A percentile compares a stretch with the other conserved stretches of the same genome.
phyloP scores from a whole-genome alignment of 1,140 invertebrate species.

The Sitodiplosis mosellana region DNA sequence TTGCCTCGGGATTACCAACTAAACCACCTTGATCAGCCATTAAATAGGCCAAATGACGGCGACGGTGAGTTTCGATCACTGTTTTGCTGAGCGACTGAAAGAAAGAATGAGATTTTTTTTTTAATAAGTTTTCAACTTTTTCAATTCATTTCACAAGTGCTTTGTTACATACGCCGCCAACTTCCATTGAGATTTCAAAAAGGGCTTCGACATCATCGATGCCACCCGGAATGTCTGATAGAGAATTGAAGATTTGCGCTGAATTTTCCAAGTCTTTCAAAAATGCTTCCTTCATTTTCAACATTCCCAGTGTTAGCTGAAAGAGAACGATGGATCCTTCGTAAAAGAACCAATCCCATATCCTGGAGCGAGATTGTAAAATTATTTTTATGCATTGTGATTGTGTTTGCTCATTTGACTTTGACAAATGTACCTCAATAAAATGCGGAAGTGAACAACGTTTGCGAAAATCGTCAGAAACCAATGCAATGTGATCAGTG shows the following conservation, averaged over 20 bases:
- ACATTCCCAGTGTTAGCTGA: conserved; percentile 85
- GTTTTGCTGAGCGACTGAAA: conserved; percentile 53
- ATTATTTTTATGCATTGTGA: too few species aligned
- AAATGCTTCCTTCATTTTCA: conserved; percentile 80
- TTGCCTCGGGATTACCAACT: conserved; percentile 73
- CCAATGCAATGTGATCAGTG: conserved; percentile 93
- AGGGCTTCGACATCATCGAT: conserved; percentile 69
- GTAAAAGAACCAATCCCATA: conserved; percentile 96
- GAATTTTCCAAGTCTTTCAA: conserved; percentile 73
- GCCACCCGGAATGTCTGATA: conserved; percentile 86
- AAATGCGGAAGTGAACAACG: conserved; percentile 92
- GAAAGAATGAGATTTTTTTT: conserved; percentile 22
- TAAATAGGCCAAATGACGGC: conserved; percentile 82
- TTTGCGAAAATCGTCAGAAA: conserved; percentile 95
- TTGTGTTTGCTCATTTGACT: neutral
- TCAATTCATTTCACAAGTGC: conserved; percentile 34
- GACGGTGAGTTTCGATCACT: conserved; percentile 73
- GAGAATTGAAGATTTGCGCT: conserved; percentile 89
- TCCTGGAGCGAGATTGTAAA: too few species aligned
- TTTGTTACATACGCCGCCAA: conserved; percentile 38
- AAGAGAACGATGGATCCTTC: conserved; percentile 94
- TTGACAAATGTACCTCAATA: conserved; percentile 32
- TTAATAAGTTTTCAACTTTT: conserved; percentile 14
- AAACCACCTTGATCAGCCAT: conserved; percentile 91
- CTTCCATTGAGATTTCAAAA: conserved; percentile 27